Percentiles rank a stretch among this genome's conserved stretches.
Evolutionary conservation across 2,888 invertebrate species (phyloP).

Genomic region (Catonia carolina): DNA sequence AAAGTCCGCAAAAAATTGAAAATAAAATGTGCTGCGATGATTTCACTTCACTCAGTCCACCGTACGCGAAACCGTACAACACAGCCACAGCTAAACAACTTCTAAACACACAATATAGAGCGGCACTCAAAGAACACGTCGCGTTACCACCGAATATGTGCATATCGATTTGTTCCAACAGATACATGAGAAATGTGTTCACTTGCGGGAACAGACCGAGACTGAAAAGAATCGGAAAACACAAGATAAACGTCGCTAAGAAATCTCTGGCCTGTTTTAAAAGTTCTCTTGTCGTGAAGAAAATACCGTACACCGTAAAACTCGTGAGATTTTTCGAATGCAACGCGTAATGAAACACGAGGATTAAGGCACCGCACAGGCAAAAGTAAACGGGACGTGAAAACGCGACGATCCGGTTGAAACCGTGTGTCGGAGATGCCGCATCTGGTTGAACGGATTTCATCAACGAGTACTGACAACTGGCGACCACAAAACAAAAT

Average conservation of each 20-base stretch:
- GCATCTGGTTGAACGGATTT: constrained; percentile 99
- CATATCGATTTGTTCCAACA: constrained; percentile 93
- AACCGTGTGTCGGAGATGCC: constrained; percentile 96
- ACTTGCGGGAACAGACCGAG: constrained; percentile 94
- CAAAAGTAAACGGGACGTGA: constrained; percentile 37
- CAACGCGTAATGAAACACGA: constrained; percentile 26
- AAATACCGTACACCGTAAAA: constrained; percentile 45
- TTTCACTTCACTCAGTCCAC: constrained; percentile 74
- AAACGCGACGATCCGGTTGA: constrained; percentile 89
- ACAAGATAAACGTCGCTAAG: constrained; percentile 70
- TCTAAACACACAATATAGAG: constrained; percentile 72
- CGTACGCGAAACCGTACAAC: constrained; percentile 81
- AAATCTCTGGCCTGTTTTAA: constrained; percentile 54
- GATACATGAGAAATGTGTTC: constrained; percentile 92
- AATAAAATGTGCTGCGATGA: constrained; percentile 86
- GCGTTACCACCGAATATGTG: constrained; percentile 86
- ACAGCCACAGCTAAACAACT: constrained; percentile 72
- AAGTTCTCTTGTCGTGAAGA: constrained; percentile 26
- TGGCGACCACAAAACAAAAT: constrained; percentile 96
- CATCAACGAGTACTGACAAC: constrained; percentile 92
- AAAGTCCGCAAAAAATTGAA: constrained; percentile 86
- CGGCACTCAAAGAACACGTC: constrained; percentile 73
- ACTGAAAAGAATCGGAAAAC: constrained; percentile 91
- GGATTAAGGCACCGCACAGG: constrained; percentile 33
- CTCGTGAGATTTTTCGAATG: constrained; percentile 5